Base-by-base conservation (phyloP, 1,140 invertebrate genomes). In the Propsilocerus akamusi region DNA sequence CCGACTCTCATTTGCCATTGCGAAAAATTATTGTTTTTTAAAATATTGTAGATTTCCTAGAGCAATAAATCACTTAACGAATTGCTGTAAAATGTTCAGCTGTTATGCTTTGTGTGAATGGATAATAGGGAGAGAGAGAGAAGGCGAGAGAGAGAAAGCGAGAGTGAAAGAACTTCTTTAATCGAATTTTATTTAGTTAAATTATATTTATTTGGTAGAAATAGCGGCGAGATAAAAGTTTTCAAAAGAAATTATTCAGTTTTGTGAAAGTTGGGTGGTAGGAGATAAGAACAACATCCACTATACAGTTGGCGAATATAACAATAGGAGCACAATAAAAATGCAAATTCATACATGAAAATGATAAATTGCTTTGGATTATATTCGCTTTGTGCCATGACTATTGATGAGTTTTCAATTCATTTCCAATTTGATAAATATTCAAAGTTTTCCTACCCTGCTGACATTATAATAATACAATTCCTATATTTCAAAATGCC, bases 131-230 rank as follows among this genome's bases (percentile, higher is more conserved):
- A 34, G 12, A 34, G 12, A n/a, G 32, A n/a, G n/a, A 30, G 28
- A 37, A 41, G n/a, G 12, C 11, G 12, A n/a, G 32, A n/a, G n/a
- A 30, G 28, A 37, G 22, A n/a, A n/a, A n/a, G n/a, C n/a, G n/a
- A n/a, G n/a, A n/a, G n/a, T n/a, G n/a, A n/a, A n/a, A n/a, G n/a
- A 41, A 41, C 14, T 41, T 41, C 34, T 41, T 41, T 41, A 41
- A 41, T 41, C 34, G 34, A 41, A 20, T 41, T 41, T 41, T 41
- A 20, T 20, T 41, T 41, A 41, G 34, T 41, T 41, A 41, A 41
- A 20, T 41, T 41, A 41, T 41, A 41, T n/a, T n/a, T n/a, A n/a
- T n/a, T n/a, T n/a, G n/a, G n/a, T n/a, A n/a, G n/a, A n/a, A n/a
- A n/a, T n/a, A n/a, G n/a, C n/a, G n/a, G n/a, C n/a, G n/a, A n/a